Evolutionary conservation across 1,140 invertebrate species (phyloP), one percentile per base, ranked within the genome.

Genomic region (Palaemon carinicauda): DNA sequence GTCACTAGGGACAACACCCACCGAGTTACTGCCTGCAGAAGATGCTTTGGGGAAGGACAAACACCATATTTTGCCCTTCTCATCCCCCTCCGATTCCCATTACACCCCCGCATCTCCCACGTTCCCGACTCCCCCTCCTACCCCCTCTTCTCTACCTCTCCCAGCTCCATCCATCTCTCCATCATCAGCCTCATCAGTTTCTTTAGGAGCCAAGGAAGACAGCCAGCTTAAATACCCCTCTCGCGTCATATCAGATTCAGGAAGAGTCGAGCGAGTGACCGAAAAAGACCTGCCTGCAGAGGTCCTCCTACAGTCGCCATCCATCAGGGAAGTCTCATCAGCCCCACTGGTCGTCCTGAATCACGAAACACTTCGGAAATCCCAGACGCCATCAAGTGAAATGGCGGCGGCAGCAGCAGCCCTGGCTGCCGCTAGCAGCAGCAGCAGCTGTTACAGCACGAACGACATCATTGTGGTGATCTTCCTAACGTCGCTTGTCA

Each of bases 401-500:
- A 69, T 15, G 3, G 65, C 24, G 14, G 65, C 65, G 1, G 29
- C 24, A 24, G 65, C 65, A 0, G 29, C 24, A 24, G 65, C 65
- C 41, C 41, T 41, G 29, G 53, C 21, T 24, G 41, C n/a, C 21
- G 41, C 50, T 4, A 29, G 15, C 24, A 31, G 27, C 33, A 79
- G 83, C 19, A 29, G 15, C 24, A 31, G 27, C 33, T 85, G 83
- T 60, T 85, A 85, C 60, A 79, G 56, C 21, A 85, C 83, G 50
- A 80, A 85, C 77, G 83, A 85, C 54, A 41, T 85, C 21, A 77
- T 85, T n/a, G 75, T 78, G 75, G 83, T 79, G 12, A 77, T 85
- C 10, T 80, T 85, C 24, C 74, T 85, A 1, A 85, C 83, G 5
- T 80, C 83, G 21, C 54, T 85, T 2, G 75, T 41, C 31, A 85